Conservation (phyloP, 2,888 invertebrate species). For the Gisinianus flammeolus region DNA sequence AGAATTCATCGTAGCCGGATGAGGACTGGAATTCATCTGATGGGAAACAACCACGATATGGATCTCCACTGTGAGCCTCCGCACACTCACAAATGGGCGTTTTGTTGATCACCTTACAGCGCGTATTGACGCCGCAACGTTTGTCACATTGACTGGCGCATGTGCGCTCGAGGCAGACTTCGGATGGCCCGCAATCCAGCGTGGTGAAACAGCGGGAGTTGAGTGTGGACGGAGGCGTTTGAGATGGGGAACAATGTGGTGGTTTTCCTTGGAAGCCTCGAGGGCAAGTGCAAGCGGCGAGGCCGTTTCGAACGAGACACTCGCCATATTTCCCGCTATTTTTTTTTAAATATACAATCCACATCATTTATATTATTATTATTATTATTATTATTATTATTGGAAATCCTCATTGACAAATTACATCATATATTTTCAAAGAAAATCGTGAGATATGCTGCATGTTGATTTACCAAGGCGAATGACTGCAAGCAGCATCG, state of each 20-base stretch:
- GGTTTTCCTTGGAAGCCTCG: conserved; percentile 26
- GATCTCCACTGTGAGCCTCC: conserved; percentile 83
- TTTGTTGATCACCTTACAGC: conserved; percentile 83
- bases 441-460: too few relatives aligned
- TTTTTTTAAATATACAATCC: too few relatives aligned
- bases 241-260: conserved; percentile 17
- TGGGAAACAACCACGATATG: conserved; percentile 76
- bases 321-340: conserved; percentile 29
- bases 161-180: conserved; percentile 87
- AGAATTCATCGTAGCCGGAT: conserved; percentile 37
- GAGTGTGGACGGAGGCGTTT: neutral
- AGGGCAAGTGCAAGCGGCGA: conserved; percentile 30
- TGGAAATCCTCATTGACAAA: too few relatives aligned
- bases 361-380: too few relatives aligned
- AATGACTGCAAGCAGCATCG: conserved; percentile 25
- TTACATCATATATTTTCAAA: too few relatives aligned
- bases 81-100: conserved; percentile 86
- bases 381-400: too few relatives aligned
- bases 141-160: conserved; percentile 89
- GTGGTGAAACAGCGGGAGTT: conserved; percentile 77
- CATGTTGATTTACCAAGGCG: conserved; percentile 8
- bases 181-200: conserved; percentile 87
- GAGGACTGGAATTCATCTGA: conserved; percentile 60
- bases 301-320: conserved; percentile 34
- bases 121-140: conserved; percentile 85